A percentile compares a stretch with the other conserved stretches of the same genome.
These are phyloP conservation scores for Ophion slaviceki DNA, from an alignment of 2,888 invertebrate genomes.

Conservation along the genomic window DNA sequence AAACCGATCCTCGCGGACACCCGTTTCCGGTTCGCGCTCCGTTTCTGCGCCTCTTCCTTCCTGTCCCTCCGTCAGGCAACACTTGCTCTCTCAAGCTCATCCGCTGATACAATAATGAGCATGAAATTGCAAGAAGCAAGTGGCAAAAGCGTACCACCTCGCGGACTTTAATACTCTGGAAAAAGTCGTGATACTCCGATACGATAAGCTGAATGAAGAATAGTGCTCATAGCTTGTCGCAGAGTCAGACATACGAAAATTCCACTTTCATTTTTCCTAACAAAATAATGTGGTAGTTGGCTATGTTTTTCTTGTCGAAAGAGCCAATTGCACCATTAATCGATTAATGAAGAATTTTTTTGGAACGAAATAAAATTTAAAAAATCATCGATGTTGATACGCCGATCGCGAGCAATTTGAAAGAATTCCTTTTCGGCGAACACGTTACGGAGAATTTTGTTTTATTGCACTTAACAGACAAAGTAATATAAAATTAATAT, in stretches of 20 bases:
- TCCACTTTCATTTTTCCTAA: not conserved
- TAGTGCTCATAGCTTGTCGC: not conserved
- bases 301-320: no score
- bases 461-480: no score
- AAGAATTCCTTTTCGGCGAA: no score
- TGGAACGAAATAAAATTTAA: no score
- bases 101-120: slow-evolving; percentile 45
- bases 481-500: no score
- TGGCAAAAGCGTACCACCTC: slow-evolving; percentile 5
- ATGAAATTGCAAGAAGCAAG: slow-evolving; percentile 28
- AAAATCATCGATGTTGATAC: no score
- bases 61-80: slow-evolving; percentile 7
- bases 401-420: no score
- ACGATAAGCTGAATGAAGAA: not conserved
- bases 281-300: no score
- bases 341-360: no score
- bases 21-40: slow-evolving; percentile 39
- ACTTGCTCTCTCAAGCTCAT: slow-evolving; percentile 18
- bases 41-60: slow-evolving; percentile 15
- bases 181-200: slow-evolving; percentile 17
- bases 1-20: slow-evolving; percentile 40
- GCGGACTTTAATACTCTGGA: slow-evolving; percentile 10
- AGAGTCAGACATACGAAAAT: not conserved
- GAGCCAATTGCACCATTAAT: no score
- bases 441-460: no score